Conservation (phyloP, 2,113 vertebrate genomes). For the Rhinopomastus cyanomelas region DNA sequence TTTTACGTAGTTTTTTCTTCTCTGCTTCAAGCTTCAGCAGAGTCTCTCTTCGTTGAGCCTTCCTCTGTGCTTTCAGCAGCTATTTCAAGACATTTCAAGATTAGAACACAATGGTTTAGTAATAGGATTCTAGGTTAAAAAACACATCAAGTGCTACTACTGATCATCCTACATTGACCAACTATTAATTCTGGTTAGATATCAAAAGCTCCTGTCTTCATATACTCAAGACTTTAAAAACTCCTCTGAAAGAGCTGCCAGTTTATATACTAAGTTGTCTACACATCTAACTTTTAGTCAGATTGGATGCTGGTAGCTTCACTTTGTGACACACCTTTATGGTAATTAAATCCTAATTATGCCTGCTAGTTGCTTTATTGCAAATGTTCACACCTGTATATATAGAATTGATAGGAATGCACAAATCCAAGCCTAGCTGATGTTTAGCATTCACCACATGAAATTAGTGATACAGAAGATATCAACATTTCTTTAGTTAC, state of each 20-base stretch:
- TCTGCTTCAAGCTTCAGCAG: constrained; percentile 81
- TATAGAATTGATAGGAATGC: neutral
- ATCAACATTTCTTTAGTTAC: neutral
- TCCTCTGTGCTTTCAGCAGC: constrained; percentile 91
- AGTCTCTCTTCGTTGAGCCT: constrained; percentile 82
- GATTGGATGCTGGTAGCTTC: neutral
- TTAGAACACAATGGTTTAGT: neutral
- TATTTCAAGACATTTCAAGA: constrained; percentile 57
- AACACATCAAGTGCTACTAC: neutral
- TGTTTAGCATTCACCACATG: neutral
- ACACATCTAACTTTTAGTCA: neutral
- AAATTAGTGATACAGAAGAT: neutral
- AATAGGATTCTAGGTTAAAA: neutral
- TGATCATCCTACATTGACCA: neutral
- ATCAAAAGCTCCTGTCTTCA: neutral
- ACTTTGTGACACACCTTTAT: neutral
- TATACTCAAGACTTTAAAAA: neutral
- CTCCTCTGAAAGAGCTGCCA: neutral
- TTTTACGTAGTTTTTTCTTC: constrained; percentile 80
- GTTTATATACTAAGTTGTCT: neutral
- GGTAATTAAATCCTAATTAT: neutral
- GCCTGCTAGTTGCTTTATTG: neutral
- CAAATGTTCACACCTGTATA: neutral
- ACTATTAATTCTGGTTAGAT: neutral
- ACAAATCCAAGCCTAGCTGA: neutral